Evolutionary conservation across 2,797 vertebrate species (phyloP), one percentile per base, ranked within the genome.

Genomic region (Margarornis squamiger): DNA sequence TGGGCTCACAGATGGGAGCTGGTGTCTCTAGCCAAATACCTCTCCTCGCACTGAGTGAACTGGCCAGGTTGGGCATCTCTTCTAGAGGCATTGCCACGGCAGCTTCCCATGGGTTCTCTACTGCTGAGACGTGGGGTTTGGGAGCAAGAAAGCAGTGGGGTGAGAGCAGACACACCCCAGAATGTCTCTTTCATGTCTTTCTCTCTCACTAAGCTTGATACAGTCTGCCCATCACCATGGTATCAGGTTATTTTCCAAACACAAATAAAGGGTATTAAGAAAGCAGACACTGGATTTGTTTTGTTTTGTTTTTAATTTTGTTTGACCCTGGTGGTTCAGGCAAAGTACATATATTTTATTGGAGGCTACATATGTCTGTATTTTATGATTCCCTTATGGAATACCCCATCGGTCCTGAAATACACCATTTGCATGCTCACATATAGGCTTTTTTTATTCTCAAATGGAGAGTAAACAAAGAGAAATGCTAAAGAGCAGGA

Each of bases 381-480:
- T 88, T 88, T 80, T 23, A 51, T 89, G 23, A 24, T 76, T 92
- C 62, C 39, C 17, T 70, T 86, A 32, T 15, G 0, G 8, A 88
- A 92, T 95, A 21, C 52, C 39, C 80, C 27, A 51, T 74, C 83
- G 52, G 34, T 91, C 77, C 71, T 3, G 2, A 89, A 87, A 76
- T 39, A 59, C 45, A 95, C 78, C 74, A 48, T 96, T 95, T 92
- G 66, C 68, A 57, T 79, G 52, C 71, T 93, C 70, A 92, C 52
- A 87, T 93, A 59, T 85, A 95, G 86, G 74, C 36, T 86, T 90
- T 90, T 92, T 93, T 39, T 66, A 4, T 51, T 34, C 61, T 79
- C 76, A 88, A 68, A 94, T 81, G 82, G 90, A 92, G 78, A 91
- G 75, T 95, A 94, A 93, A 95, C 92, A 96, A 97, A 96, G 93